Conservation (phyloP, 2,113 vertebrate species). For the Engraulis encrasicolus region DNA sequence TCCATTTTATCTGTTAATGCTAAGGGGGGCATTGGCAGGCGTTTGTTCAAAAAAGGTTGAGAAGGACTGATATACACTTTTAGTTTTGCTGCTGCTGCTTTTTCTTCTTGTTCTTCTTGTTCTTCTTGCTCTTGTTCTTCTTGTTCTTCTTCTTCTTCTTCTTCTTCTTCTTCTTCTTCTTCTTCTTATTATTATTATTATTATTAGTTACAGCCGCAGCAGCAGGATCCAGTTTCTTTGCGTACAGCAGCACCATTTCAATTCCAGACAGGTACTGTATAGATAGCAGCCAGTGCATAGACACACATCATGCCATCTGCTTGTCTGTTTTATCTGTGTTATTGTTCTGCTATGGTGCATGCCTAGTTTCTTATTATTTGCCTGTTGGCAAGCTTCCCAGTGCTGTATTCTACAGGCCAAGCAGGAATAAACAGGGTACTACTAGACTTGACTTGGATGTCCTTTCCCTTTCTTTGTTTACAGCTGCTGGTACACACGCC, state of each 20-base stretch:
- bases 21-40: too few species aligned
- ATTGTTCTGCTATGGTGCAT: too few species aligned
- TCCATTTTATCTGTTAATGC: too few species aligned
- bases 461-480: conserved; percentile 34
- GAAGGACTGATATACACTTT: too few species aligned
- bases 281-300: neutral
- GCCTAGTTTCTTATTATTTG: neutral
- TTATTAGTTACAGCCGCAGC: too few species aligned
- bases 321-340: neutral
- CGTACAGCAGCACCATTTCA: neutral
- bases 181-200: too few species aligned
- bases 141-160: too few species aligned
- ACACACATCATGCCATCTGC: neutral
- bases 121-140: too few species aligned
- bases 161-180: too few species aligned
- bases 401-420: neutral
- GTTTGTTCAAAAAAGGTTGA: too few species aligned
- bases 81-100: too few species aligned
- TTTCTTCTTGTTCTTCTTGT: too few species aligned
- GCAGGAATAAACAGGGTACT: neutral
- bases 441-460: neutral
- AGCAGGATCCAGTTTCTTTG: neutral
- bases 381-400: neutral
- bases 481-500: conserved; percentile 16
- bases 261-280: neutral